Evolutionary conservation across 2,113 vertebrate species (phyloP), one percentile per base, ranked within the genome.

Genomic region (Poeciliopsis prolifica): DNA sequence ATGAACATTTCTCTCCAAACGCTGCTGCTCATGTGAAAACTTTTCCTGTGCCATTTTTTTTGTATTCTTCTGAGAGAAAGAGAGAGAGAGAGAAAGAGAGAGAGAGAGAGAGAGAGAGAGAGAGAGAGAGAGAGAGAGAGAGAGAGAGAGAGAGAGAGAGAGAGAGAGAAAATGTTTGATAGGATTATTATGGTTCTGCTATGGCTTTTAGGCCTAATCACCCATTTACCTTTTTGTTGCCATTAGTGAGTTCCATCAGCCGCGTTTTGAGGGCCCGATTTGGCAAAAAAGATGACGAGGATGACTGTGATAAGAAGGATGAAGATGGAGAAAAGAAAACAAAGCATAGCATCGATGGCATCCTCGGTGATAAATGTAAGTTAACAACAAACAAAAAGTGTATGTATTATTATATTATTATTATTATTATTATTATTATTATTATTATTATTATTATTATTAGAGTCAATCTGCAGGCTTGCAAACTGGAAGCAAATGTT

Each of bases 201-300:
- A 86, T 90, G 90, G 87, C 77, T 88, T 88, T 89, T 81, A 87
- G 87, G 79, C 86, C 91, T 93, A 92, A 93, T 92, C 92, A 89
- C 83, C 87, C 87, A 73, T 92, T 85, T 91, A 86, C 81, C 86
- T 89, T 90, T 87, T 83, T 92, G 92, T 89, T 82, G 89, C 90
- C 90, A 89, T 96, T 96, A 99, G 98, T 99, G 96, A 99, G 98
- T 94, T 99, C 98, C 94, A 99, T 99, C 96, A 99, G 98, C 96
- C 97, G 98, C 61, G 97, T 99, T 94, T 96, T 99, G 94, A 96
- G 98, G 95, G 97, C 98, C 94, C 98, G 98, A 91, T 99, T 99
- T 95, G 98, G 98, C 95, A 99, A 98, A 95, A 99, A 97, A 90
- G 98, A 99, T 93, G 97, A 99, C 75, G 98, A 99, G 33, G 95